These are phyloP conservation scores for Phortica variegata DNA, from an alignment of 1,140 invertebrate genomes.

Conservation along the genomic window DNA sequence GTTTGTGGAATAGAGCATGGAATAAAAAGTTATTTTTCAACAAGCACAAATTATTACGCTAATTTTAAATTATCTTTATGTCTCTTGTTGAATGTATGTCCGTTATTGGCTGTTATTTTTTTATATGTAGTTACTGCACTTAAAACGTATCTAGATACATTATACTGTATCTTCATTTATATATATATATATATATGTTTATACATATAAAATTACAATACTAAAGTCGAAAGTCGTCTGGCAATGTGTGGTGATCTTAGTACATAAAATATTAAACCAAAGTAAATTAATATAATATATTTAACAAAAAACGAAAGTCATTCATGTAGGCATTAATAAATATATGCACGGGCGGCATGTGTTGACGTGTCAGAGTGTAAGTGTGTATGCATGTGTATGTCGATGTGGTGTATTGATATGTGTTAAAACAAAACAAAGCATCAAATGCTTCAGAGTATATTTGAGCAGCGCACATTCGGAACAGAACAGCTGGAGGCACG, in stretches of 20 bases:
- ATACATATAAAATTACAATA: neutral
- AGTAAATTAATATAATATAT: neutral
- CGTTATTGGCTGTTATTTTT: neutral
- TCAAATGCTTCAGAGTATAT: conserved; percentile 35
- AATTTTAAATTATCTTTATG: neutral
- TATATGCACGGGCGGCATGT: neutral
- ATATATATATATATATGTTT: conserved; percentile 1
- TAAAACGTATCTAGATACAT: neutral
- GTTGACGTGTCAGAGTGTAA: neutral
- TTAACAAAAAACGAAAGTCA: conserved; percentile 6
- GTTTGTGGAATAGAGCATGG: conserved; percentile 1
- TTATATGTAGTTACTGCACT: no score
- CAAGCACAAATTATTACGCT: neutral
- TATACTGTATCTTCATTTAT: neutral
- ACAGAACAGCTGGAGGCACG: conserved; percentile 44
- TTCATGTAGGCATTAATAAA: conserved; percentile 6
- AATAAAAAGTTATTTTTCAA: neutral
- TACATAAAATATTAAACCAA: neutral
- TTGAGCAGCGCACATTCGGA: conserved; percentile 37
- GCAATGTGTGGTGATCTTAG: neutral
- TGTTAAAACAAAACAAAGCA: neutral
- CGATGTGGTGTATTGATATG: neutral
- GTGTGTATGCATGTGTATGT: neutral
- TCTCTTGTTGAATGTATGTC: neutral
- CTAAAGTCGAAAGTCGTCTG: neutral